A percentile compares a stretch with the other conserved stretches of the same genome.
Evolutionary conservation across 2,113 vertebrate genomes (phyloP).

Genomic region (Otus sunia): DNA sequence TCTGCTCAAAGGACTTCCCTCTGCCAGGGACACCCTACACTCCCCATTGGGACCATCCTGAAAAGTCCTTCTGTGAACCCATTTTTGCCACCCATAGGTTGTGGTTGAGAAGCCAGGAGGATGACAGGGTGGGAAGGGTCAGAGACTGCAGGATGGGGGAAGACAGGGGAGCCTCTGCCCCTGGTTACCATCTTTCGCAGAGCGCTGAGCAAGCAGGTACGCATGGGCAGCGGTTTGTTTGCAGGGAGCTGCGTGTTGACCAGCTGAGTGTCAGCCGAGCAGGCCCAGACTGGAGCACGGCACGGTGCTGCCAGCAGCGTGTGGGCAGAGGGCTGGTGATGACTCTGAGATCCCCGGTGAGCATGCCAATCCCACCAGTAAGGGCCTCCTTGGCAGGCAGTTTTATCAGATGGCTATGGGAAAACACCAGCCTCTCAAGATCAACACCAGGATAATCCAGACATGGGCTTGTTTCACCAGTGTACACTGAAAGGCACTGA

Average conservation of each 20-base stretch:
- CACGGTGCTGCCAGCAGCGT: rapidly evolving
- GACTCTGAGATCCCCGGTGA: neutral
- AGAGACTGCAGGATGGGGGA: neutral
- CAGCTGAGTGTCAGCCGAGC: neutral
- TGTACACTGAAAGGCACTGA: neutral
- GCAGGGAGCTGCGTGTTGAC: neutral
- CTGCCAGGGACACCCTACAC: neutral
- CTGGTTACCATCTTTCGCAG: neutral
- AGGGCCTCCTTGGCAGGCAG: neutral
- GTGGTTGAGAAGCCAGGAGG: neutral
- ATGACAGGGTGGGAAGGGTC: neutral
- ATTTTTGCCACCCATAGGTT: neutral
- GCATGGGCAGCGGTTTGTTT: neutral
- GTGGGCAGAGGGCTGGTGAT: neutral
- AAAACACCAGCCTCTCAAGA: neutral
- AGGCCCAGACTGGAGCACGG: neutral
- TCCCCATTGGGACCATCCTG: neutral
- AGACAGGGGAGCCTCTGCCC: neutral
- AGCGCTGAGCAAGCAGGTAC: neutral
- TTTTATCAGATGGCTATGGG: neutral
- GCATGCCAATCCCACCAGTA: rapidly evolving
- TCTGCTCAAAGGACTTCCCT: neutral
- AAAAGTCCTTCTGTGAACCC: neutral
- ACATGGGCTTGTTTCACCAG: rapidly evolving
- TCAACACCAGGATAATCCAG: neutral